phyloP scores from a whole-genome alignment of 2,888 invertebrate genomes.

The Aporophyla lueneburgensis region DNA sequence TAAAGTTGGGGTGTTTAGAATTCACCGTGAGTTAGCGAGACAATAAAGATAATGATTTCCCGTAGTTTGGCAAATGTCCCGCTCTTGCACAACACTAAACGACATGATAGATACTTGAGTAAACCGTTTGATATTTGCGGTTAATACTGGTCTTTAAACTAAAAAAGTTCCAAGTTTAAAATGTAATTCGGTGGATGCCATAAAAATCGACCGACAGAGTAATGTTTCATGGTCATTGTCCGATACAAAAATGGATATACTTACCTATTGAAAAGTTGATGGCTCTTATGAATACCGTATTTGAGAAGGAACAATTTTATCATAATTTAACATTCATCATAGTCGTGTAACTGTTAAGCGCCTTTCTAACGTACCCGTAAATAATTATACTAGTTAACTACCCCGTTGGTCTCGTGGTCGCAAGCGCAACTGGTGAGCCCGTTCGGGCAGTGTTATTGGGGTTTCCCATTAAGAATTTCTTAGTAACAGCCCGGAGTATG shows the following conservation, averaged over 20 bases:
- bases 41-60: conserved; percentile 35
- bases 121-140: conserved; percentile 7
- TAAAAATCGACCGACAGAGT: conserved; percentile 34
- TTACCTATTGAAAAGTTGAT: neutral
- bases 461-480: too few relatives aligned
- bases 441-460: too few relatives aligned
- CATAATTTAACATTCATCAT: too few relatives aligned
- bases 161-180: neutral
- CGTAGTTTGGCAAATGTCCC: conserved; percentile 40
- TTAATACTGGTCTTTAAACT: neutral
- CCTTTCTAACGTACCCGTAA: too few relatives aligned
- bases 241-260: neutral
- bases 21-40: conserved; percentile 8
- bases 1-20: conserved; percentile 41
- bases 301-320: neutral
- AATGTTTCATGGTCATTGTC: conserved; percentile 3
- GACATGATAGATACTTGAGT: conserved; percentile 8
- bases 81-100: conserved; percentile 18
- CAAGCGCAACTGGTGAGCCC: too few relatives aligned
- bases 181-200: neutral
- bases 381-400: too few relatives aligned
- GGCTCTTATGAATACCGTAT: neutral
- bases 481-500: too few relatives aligned
- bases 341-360: too few relatives aligned
- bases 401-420: too few relatives aligned